Base-by-base conservation (phyloP, 1,140 invertebrate genomes). In the Pygmarrhopalites habei region DNA sequence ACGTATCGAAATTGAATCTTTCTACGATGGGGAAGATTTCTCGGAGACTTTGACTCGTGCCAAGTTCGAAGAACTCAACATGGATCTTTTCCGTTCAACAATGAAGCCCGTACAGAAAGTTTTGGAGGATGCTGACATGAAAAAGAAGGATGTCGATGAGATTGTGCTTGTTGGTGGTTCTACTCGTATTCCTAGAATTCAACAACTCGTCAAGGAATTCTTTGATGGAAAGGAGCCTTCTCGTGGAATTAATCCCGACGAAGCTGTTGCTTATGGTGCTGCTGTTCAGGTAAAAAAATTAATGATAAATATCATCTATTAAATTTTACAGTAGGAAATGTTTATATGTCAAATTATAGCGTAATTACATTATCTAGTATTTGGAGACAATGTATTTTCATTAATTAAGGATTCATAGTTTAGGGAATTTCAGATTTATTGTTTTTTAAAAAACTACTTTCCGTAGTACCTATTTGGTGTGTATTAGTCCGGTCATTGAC, bases 21-120 rank as follows among this genome's bases (percentile, higher is more conserved):
- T 99, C 83, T 98, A 91, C 73, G 95, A 99, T 74, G 95, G 95
- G 72, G 94, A 98, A 74, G 96, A 99, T 74, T 99, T 99, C 85
- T 95, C 90, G n/a, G 96, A 99, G 79, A 95, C 93, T 14, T 80
- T 99, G 46, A 99, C 97, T 61, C 83, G 97, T 73, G 96, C 97
- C 72, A 98, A 98, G 80, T 99, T 99, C 76, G 97, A 99, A 77
- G 97, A 99, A 78, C 79, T 99, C 73, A 99, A 99, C 82, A 95
- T 98, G 89, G 82, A 69, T 32, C 66, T 67, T 61, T 72, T 66
- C 61, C 84, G 92, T 72, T 94, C 91, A 26, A 99, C 97, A 2
- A 83, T 99, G 79, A 98, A 98, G 77, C 96, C 96, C 12, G 95
- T 99, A n/a, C 90, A 95, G 73, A 95, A 96, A 75, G 90, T 95